Evolutionary conservation across 2,888 invertebrate species (phyloP).

Genomic region (Chydorus sphaericus): DNA sequence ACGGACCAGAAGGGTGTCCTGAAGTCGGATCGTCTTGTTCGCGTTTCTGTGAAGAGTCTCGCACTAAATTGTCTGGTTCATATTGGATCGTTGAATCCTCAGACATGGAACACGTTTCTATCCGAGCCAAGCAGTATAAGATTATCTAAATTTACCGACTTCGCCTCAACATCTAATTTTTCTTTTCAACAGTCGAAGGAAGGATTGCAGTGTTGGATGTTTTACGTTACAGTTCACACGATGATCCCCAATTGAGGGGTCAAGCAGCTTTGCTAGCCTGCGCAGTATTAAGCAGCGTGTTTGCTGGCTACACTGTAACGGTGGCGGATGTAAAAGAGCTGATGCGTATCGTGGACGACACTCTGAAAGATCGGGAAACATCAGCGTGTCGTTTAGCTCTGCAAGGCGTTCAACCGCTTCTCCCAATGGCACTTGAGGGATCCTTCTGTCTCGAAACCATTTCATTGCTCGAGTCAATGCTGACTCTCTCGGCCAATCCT

Average conservation of each 20-base stretch:
- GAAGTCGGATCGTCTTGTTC: conserved; percentile 55
- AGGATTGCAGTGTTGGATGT: conserved; percentile 44
- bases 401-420: conserved; percentile 35
- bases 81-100: conserved; percentile 56
- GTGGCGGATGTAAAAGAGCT: background rate
- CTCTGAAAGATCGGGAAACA: conserved; percentile 56
- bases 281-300: background rate
- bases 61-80: conserved; percentile 65
- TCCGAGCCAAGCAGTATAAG: conserved; percentile 24
- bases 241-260: conserved; percentile 68
- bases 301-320: background rate
- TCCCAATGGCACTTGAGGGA: background rate
- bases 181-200: conserved; percentile 38
- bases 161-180: too few relatives aligned
- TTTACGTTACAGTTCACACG: conserved; percentile 36
- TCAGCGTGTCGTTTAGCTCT: conserved; percentile 58
- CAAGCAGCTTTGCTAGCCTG: conserved; percentile 27
- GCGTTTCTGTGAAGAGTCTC: conserved; percentile 82
- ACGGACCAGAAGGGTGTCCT: conserved; percentile 40
- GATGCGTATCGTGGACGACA: conserved; percentile 23
- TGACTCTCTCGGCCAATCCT: conserved; percentile 44
- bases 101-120: conserved; percentile 42
- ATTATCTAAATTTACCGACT: conserved; percentile 11
- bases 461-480: conserved; percentile 19
- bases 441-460: background rate